These are phyloP conservation scores for Tachycineta bicolor DNA, from an alignment of 2,113 vertebrate species.

Conservation along the genomic window DNA sequence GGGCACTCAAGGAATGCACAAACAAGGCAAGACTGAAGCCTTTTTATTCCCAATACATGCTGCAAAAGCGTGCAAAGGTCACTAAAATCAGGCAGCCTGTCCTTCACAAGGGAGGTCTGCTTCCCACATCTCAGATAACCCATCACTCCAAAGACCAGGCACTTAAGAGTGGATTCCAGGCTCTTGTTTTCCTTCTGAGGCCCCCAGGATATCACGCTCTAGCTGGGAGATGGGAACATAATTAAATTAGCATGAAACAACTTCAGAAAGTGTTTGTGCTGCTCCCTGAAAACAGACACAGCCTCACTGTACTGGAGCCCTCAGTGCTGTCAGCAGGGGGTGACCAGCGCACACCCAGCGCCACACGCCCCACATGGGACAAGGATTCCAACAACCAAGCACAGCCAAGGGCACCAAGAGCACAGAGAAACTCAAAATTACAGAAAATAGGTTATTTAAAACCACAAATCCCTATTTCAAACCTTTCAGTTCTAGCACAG, in stretches of 20 bases:
- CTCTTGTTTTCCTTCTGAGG: neutral
- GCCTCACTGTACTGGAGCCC: neutral
- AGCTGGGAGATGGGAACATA: neutral
- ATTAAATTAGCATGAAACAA: neutral
- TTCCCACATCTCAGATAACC: neutral
- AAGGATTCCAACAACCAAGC: neutral
- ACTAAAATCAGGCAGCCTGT: neutral
- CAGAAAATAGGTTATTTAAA: neutral
- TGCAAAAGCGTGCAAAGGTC: neutral
- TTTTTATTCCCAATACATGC: neutral
- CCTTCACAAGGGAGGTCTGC: neutral
- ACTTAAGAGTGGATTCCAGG: neutral
- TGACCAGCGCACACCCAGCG: neutral
- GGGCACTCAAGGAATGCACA: slow-evolving; percentile 28
- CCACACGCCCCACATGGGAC: neutral
- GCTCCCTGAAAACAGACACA: neutral
- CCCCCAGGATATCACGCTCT: neutral
- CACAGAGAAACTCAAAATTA: neutral
- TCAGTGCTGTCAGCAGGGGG: neutral
- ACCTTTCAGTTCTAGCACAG: too few relatives aligned
- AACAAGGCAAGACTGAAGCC: slow-evolving; percentile 25
- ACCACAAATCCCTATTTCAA: neutral
- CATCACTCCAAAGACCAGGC: neutral
- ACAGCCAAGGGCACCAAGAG: neutral
- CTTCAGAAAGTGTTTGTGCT: neutral